These are phyloP conservation scores for Chaetura pelagica DNA, from an alignment of 2,113 vertebrate species.

Conservation along the genomic window DNA sequence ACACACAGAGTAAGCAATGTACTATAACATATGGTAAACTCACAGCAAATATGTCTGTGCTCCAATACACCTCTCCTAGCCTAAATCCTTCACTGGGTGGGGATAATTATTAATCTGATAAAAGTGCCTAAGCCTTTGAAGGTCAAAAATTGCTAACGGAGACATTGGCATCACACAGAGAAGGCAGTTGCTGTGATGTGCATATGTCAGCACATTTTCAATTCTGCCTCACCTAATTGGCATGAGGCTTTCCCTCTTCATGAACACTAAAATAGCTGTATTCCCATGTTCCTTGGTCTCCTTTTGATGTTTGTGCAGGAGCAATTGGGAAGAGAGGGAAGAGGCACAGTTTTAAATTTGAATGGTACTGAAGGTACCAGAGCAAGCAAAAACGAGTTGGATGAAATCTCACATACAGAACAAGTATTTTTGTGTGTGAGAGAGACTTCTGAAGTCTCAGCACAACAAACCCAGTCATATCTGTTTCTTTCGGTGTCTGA, in stretches of 20 bases:
- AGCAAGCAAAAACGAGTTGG: neutral
- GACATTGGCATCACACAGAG: neutral
- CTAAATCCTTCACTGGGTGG: neutral
- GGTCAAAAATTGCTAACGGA: neutral
- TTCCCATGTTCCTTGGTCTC: neutral
- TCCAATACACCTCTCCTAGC: neutral
- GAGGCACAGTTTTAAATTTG: neutral
- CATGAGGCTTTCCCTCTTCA: neutral
- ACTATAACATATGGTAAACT: neutral
- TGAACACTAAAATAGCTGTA: neutral
- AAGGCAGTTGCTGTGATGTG: neutral
- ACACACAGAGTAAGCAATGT: rapidly evolving
- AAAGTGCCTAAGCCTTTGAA: neutral
- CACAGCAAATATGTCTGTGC: neutral
- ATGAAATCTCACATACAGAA: neutral
- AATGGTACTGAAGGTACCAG: neutral
- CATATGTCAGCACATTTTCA: neutral
- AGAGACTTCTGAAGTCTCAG: neutral
- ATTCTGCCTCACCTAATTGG: neutral
- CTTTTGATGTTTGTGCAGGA: neutral
- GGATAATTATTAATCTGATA: neutral
- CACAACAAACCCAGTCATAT: neutral
- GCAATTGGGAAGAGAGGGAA: neutral
- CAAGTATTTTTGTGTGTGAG: neutral
- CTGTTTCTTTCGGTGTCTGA: neutral